Evolutionary conservation across 2,113 vertebrate genomes (phyloP).

Genomic region (Aegithalos caudatus): DNA sequence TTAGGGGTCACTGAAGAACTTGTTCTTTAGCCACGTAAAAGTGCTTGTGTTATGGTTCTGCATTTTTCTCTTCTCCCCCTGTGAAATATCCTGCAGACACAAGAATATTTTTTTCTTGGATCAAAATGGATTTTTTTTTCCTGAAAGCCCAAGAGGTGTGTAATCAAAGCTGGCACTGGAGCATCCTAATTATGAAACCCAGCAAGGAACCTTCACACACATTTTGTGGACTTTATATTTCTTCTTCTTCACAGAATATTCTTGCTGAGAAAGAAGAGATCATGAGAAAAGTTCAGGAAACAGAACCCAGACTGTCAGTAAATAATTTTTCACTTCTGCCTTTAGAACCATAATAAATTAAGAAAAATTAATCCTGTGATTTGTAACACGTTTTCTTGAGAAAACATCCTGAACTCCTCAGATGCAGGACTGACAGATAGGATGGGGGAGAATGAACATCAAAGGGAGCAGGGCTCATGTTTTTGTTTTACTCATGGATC

Average conservation of each 20-base stretch:
- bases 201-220: conserved; percentile 58
- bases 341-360: background rate
- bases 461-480: background rate
- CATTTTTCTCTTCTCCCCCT: conserved; percentile 33
- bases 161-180: conserved; percentile 58
- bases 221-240: conserved; percentile 60
- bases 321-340: background rate
- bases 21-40: background rate
- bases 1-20: background rate
- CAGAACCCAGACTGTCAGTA: background rate
- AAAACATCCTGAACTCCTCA: conserved; percentile 1
- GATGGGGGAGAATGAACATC: accelerated
- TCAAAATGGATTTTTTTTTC: conserved; percentile 5
- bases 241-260: conserved; percentile 50
- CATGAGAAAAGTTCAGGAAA: conserved; percentile 34
- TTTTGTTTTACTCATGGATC: conserved; percentile 5
- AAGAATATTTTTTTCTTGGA: conserved; percentile 7
- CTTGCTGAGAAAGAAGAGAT: background rate
- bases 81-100: conserved; percentile 8
- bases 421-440: background rate
- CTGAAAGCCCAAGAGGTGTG: background rate
- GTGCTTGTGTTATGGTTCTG: background rate
- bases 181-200: conserved; percentile 68
- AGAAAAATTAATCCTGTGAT: background rate
- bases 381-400: background rate